Evolutionary conservation across 1,140 invertebrate genomes (phyloP), one percentile per base, ranked within the genome.

Genomic region (Colletes gigas): DNA sequence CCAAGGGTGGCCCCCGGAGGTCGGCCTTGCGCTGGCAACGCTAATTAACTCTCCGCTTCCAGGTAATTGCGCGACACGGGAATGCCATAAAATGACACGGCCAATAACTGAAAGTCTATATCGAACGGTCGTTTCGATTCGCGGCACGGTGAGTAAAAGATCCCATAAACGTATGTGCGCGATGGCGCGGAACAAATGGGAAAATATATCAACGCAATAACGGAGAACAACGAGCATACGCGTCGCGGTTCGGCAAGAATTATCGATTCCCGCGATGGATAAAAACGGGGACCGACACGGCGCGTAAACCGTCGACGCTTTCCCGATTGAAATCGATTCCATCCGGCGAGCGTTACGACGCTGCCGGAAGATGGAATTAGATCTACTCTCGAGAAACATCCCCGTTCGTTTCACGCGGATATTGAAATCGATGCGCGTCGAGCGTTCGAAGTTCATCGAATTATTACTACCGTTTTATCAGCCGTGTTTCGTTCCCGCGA

Each of bases 131-230:
- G 62, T 75, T 75, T 55, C 60, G 73, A 39, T 76, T 54, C 62
- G 55, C 67, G 41, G 50, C 19, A 41, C 30, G 63, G 50, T 12
- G 52, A 76, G 63, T 47, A 55, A 68, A 68, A 15, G 52, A 57
- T 76, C 21, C 55, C 44, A 19, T 69, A 44, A 55, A 50, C 17
- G 74, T 50, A 4, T 15, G 21, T 12, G 41, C n/a, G 15, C 74
- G 54, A n/a, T 69, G 39, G 41, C 41, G 65, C 65, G 74, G 65
- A 77, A 77, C 75, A 69, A 69, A 78, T 17, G 41, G 75, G 55
- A 55, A 62, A 50, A 62, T 47, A 60, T 69, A 50, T 77, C 44
- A 2, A 41, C 55, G 21, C 41, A 41, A 60, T 62, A 69, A 62
- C 44, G 17, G 41, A 50, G 74, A 44, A 60, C 74, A 60, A 68